phyloP scores from a whole-genome alignment of 2,888 invertebrate species.

The Morinoia aosen region DNA sequence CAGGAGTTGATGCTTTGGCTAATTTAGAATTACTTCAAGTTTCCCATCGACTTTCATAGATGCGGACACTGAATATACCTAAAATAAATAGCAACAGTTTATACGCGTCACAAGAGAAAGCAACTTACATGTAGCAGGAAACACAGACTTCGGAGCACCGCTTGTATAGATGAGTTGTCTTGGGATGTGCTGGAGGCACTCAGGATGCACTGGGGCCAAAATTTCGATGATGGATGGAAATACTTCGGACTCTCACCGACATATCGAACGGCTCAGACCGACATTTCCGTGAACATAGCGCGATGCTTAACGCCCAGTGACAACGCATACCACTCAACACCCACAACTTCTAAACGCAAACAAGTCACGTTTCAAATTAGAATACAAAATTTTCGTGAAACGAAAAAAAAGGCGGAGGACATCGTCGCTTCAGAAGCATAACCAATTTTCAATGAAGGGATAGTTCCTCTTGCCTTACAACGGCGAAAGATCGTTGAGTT shows the following conservation, averaged over 20 bases:
- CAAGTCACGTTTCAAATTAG: background rate
- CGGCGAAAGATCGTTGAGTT: background rate
- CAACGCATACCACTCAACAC: background rate
- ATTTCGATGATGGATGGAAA: background rate
- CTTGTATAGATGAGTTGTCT: slow-evolving; percentile 12
- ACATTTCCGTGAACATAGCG: background rate
- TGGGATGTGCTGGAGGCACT: background rate
- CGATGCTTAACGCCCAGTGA: background rate
- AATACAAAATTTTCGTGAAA: background rate
- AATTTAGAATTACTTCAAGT: background rate
- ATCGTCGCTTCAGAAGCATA: background rate
- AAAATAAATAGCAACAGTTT: background rate
- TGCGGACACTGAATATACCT: background rate
- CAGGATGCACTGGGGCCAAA: background rate
- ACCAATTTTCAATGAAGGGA: background rate
- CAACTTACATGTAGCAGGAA: background rate
- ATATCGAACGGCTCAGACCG: background rate
- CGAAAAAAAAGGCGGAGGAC: background rate
- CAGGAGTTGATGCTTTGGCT: background rate
- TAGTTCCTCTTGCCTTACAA: background rate
- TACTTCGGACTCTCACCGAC: background rate
- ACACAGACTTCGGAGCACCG: background rate
- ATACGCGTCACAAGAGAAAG: background rate
- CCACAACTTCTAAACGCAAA: background rate
- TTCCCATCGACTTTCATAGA: background rate